Percentiles rank a stretch among this genome's conserved stretches.
These are phyloP conservation scores for Eclectus roratus DNA, from an alignment of 2,113 vertebrate species.

Conservation along the genomic window DNA sequence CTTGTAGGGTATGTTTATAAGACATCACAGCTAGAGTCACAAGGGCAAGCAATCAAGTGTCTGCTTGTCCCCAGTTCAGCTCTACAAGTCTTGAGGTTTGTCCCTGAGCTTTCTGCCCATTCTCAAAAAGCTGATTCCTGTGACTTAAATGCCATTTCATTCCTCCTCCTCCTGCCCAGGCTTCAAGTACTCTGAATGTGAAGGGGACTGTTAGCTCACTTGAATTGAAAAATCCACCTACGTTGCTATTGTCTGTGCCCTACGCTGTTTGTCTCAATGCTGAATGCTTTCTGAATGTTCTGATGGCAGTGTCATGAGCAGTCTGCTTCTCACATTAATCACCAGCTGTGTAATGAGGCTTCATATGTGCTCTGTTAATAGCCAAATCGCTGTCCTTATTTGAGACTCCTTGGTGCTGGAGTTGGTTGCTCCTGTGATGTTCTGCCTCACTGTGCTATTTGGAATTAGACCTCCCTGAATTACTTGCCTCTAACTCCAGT, in stretches of 20 bases:
- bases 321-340: constrained; percentile 57
- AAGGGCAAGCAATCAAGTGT: not conserved
- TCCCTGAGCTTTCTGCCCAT: not conserved
- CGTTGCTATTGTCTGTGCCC: not conserved
- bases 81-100: not conserved
- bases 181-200: not conserved
- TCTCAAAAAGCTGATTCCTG: not conserved
- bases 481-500: not conserved
- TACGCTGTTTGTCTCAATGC: not conserved
- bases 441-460: not conserved
- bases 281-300: not conserved
- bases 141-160: constrained; percentile 9
- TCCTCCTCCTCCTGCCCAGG: not conserved
- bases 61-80: not conserved
- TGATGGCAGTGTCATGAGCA: not conserved
- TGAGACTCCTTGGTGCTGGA: not conserved
- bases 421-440: not conserved
- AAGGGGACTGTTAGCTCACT: not conserved
- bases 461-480: not conserved
- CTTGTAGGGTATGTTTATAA: not conserved
- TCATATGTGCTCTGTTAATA: constrained; percentile 12
- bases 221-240: constrained; percentile 7
- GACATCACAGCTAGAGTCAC: not conserved
- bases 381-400: not conserved
- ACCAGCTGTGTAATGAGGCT: constrained; percentile 54